These are phyloP conservation scores for Phthorimaea operculella DNA, from an alignment of 1,140 invertebrate species.

Conservation along the genomic window DNA sequence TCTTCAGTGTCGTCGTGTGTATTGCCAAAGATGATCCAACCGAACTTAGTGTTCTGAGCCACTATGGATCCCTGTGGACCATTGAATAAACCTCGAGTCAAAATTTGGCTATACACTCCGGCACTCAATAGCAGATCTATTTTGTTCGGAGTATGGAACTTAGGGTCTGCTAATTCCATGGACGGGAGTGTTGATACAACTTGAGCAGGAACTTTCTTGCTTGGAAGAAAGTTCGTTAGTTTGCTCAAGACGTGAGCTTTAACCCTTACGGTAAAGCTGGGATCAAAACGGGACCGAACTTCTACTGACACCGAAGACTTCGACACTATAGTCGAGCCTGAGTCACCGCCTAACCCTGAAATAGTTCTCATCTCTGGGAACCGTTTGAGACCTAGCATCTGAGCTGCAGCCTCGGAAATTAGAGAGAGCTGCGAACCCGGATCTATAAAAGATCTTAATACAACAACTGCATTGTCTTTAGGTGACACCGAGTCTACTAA, in stretches of 20 bases:
- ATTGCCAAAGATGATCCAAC: slow-evolving; percentile 22
- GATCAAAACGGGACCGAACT: slow-evolving; percentile 18
- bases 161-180: slow-evolving; percentile 8
- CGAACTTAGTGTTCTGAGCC: slow-evolving; percentile 18
- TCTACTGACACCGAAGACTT: slow-evolving; percentile 13
- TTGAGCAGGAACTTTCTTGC: slow-evolving; percentile 7
- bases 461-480: slow-evolving; percentile 4
- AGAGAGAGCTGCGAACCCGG: slow-evolving; percentile 19
- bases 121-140: slow-evolving; percentile 11
- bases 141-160: slow-evolving; percentile 8
- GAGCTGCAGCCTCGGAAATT: slow-evolving; percentile 15
- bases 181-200: neutral
- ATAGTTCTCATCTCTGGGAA: slow-evolving; percentile 10
- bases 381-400: slow-evolving; percentile 18
- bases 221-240: slow-evolving; percentile 13
- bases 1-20: neutral
- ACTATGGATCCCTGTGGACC: slow-evolving; percentile 10
- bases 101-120: slow-evolving; percentile 7
- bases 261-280: slow-evolving; percentile 14
- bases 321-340: slow-evolving; percentile 7
- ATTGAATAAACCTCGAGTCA: slow-evolving; percentile 8
- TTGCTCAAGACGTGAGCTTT: slow-evolving; percentile 18
- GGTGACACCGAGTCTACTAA: slow-evolving; percentile 12
- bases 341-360: slow-evolving; percentile 14
- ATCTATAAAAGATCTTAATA: slow-evolving; percentile 18